Evolutionary conservation across 2,888 invertebrate species (phyloP).

Genomic region (Argyresthia goedartella): DNA sequence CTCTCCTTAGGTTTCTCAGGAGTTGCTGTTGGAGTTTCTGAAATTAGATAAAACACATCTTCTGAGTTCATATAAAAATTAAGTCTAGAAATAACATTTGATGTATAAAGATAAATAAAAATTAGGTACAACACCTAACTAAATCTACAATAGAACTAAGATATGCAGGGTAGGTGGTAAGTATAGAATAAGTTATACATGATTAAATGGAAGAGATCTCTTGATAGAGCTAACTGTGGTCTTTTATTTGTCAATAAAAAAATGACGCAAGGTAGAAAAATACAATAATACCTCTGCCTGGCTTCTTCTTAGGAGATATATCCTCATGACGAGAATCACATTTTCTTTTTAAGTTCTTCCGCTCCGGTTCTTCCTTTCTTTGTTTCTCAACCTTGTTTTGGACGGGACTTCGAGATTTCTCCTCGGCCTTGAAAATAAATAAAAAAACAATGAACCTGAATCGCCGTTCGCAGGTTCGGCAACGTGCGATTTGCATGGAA

Average conservation of each 20-base stretch:
- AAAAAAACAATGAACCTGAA: constrained; percentile 17
- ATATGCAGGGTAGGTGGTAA: neutral
- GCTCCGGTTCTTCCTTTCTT: constrained; percentile 22
- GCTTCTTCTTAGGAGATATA: constrained; percentile 25
- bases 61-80: neutral
- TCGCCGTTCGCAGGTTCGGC: neutral
- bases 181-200: neutral
- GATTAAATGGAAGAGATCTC: neutral
- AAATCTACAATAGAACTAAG: neutral
- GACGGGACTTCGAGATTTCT: constrained; percentile 25
- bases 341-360: constrained; percentile 41
- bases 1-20: constrained; percentile 4
- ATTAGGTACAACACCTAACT: neutral
- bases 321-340: constrained; percentile 30
- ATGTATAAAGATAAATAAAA: too few species aligned
- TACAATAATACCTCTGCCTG: constrained; percentile 31
- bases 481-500: neutral
- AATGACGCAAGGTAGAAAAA: neutral
- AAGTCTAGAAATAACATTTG: neutral
- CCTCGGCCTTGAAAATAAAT: constrained; percentile 33
- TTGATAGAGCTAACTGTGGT: neutral
- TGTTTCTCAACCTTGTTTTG: constrained; percentile 31
- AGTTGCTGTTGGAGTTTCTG: constrained; percentile 15
- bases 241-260: neutral
- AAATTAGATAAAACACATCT: neutral